A percentile compares a stretch with the other conserved stretches of the same genome.
phyloP scores from a whole-genome alignment of 2,113 vertebrate genomes.

The Hippocampus zosterae region DNA sequence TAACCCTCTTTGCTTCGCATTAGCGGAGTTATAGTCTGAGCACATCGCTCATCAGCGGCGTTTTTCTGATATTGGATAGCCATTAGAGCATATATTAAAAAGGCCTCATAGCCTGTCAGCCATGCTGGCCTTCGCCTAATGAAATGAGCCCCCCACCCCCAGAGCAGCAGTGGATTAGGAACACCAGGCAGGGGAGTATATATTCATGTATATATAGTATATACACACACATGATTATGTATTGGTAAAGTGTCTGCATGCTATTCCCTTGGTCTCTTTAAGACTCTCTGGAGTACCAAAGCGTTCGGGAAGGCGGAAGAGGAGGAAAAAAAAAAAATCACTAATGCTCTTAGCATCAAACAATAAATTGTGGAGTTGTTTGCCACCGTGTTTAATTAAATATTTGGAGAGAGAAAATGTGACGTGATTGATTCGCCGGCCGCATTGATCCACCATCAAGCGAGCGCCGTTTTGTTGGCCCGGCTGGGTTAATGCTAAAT shows the following conservation, averaged over 20 bases:
- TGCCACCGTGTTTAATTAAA: constrained; percentile 90
- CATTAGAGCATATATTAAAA: constrained; percentile 72
- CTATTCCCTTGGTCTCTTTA: constrained; percentile 82
- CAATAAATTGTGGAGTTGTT: constrained; percentile 87
- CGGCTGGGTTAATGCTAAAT: constrained; percentile 76
- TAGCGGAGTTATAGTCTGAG: constrained; percentile 48
- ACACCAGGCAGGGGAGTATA: constrained; percentile 78
- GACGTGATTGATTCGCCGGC: constrained; percentile 83
- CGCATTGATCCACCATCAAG: constrained; percentile 83
- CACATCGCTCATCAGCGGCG: constrained; percentile 60
- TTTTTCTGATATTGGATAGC: constrained; percentile 73
- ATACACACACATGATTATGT: constrained; percentile 88
- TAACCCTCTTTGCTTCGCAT: constrained; percentile 29
- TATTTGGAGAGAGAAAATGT: constrained; percentile 87
- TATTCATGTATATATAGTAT: constrained; percentile 89
- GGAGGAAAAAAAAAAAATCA: constrained; percentile 85
- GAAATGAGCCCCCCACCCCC: constrained; percentile 71
- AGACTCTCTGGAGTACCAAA: constrained; percentile 76
- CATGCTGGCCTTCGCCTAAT: constrained; percentile 71
- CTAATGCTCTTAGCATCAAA: constrained; percentile 86
- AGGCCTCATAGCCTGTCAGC: constrained; percentile 68
- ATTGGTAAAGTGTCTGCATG: constrained; percentile 85
- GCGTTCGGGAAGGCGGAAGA: constrained; percentile 78
- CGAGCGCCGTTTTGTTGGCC: constrained; percentile 68
- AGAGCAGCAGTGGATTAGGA: constrained; percentile 82